phyloP scores from a whole-genome alignment of 2,113 vertebrate genomes.

The Grammomys surdaster region DNA sequence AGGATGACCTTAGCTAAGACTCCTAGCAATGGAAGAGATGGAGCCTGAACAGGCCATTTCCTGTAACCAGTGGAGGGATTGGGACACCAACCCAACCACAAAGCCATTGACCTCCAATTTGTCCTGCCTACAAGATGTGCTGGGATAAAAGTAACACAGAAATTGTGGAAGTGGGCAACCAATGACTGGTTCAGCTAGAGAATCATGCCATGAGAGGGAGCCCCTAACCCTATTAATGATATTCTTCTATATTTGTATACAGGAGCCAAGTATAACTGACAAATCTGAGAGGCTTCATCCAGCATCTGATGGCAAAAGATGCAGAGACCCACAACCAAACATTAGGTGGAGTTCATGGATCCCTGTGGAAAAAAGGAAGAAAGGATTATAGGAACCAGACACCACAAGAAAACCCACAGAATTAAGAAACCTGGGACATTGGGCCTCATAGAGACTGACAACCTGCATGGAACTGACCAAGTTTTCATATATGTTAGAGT shows the following conservation, averaged over 20 bases:
- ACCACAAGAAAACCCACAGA: neutral
- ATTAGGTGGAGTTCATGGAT: neutral
- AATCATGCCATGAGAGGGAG: neutral
- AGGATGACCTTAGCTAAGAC: too few species aligned
- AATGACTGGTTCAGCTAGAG: neutral
- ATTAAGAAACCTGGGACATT: neutral
- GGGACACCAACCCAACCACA: neutral
- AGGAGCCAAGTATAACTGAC: neutral
- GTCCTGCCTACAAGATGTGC: neutral
- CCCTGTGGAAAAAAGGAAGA: neutral
- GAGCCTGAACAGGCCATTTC: neutral
- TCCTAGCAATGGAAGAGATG: neutral
- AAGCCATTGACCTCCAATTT: neutral
- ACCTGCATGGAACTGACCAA: neutral
- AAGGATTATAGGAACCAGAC: too few species aligned
- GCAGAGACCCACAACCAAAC: neutral
- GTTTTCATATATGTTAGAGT: neutral
- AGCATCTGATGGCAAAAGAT: neutral
- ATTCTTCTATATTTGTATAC: neutral
- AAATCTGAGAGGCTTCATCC: neutral
- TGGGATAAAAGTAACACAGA: neutral
- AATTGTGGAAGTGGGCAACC: neutral
- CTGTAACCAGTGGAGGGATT: neutral
- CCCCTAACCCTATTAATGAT: neutral
- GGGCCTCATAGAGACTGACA: neutral